Evolutionary conservation across 2,113 vertebrate genomes (phyloP), one percentile per base, ranked within the genome.

Genomic region (Panthera uncia): DNA sequence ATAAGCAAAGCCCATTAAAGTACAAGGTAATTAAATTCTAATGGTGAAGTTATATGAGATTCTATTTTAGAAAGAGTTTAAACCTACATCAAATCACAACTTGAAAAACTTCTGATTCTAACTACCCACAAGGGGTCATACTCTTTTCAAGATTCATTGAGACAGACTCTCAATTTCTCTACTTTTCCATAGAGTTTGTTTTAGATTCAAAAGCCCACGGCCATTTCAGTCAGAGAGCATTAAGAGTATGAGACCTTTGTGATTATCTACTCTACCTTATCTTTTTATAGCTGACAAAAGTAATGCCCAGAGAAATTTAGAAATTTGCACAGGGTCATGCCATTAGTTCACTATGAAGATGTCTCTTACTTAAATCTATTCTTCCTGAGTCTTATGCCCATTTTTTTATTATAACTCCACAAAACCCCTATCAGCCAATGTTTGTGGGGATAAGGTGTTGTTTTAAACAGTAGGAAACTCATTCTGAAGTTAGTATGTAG

Each of bases 61-160:
- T 85, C 16, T 36, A 48, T 79, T 96, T 65, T 71, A 36, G 33
- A 74, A 95, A 85, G 2, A 52, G 1, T 89, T 95, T 73, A 71
- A 33, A 23, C 9, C 5, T 63, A 76, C 5, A 48, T 86, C 14
- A 41, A 41, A 91, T 76, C 5, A 38, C 2, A 83, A 13, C 50
- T 18, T 15, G 7, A 88, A 76, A 79, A 94, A 1, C 16, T 87
- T 61, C 23, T 38, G 7, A 68, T 80, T 94, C 21, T 76, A 78
- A 65, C 23, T 79, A 36, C n/a, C 14, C 33, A 80, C 31, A 36
- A 57, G 5, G 14, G 5, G 8, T 92, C 29, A 38, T 80, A 50
- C 7, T 80, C 25, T 69, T 92, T 63, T 48, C 73, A 55, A 29
- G 0, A 31, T 82, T 48, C 3, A 27, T 27, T 92, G 41, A 65